Evolutionary conservation across 2,888 invertebrate genomes (phyloP).

Genomic region (Caenorhabditis japonica): DNA sequence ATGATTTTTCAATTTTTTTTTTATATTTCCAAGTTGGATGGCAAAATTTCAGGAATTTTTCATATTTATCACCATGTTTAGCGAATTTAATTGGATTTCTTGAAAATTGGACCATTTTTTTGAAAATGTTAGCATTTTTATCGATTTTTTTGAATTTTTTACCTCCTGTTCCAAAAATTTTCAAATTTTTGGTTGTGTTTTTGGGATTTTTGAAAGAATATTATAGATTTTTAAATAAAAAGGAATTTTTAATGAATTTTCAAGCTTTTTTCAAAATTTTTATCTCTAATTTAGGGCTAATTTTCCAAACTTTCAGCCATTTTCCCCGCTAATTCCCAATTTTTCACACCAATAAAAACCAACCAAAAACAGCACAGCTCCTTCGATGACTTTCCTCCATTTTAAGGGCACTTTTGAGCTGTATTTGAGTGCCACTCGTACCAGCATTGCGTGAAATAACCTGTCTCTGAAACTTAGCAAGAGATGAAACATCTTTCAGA

Average conservation of each 20-base stretch:
- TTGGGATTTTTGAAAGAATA: neutral
- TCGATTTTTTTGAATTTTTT: neutral
- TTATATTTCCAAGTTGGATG: too few relatives aligned
- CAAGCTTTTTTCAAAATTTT: neutral
- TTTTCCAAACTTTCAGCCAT: neutral
- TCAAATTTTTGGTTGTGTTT: slow-evolving; percentile 1
- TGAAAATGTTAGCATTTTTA: too few relatives aligned
- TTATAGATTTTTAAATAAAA: neutral
- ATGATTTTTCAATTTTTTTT: too few relatives aligned
- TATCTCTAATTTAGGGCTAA: neutral
- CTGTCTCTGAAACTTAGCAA: slow-evolving; percentile 69
- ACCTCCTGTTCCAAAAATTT: neutral
- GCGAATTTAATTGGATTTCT: too few relatives aligned
- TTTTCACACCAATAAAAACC: slow-evolving; percentile 36
- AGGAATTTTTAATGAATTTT: neutral
- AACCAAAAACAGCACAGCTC: slow-evolving; percentile 86
- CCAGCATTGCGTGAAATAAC: slow-evolving; percentile 85
- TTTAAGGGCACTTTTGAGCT: slow-evolving; percentile 89
- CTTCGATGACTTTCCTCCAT: slow-evolving; percentile 87
- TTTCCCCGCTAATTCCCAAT: neutral
- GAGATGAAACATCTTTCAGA: neutral
- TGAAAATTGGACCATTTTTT: slow-evolving; percentile 2
- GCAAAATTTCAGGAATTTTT: too few relatives aligned
- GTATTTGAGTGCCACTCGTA: slow-evolving; percentile 91
- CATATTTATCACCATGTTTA: too few relatives aligned